Evolutionary conservation across 2,113 vertebrate genomes (phyloP).

Genomic region (Ascaphus truei): DNA sequence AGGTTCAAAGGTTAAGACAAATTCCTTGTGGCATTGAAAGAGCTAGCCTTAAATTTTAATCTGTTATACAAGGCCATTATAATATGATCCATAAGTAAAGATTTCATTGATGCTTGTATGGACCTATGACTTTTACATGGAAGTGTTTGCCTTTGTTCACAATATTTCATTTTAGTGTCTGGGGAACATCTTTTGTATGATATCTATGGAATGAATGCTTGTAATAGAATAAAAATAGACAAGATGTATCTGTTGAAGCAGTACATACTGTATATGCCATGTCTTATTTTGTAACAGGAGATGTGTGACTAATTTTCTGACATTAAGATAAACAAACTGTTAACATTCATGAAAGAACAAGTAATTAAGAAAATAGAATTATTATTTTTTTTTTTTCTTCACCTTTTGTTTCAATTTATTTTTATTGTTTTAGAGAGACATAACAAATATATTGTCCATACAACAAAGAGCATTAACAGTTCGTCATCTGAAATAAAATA

Average conservation of each 20-base stretch:
- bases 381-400: no score
- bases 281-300: not conserved
- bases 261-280: not conserved
- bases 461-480: no score
- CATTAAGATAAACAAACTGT: not conserved
- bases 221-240: not conserved
- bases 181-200: not conserved
- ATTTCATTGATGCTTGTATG: conserved; percentile 2
- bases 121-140: not conserved
- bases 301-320: not conserved
- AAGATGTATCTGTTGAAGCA: not conserved
- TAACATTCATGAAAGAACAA: no score
- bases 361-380: no score
- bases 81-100: not conserved
- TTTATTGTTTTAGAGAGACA: no score
- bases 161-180: not conserved
- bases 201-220: not conserved
- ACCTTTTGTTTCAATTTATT: no score
- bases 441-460: no score
- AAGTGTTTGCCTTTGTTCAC: not conserved
- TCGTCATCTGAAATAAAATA: no score
- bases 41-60: conserved; percentile 11
- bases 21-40: not conserved
- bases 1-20: not conserved
- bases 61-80: not conserved